phyloP scores from a whole-genome alignment of 2,888 invertebrate genomes.

The Halictus ligatus region DNA sequence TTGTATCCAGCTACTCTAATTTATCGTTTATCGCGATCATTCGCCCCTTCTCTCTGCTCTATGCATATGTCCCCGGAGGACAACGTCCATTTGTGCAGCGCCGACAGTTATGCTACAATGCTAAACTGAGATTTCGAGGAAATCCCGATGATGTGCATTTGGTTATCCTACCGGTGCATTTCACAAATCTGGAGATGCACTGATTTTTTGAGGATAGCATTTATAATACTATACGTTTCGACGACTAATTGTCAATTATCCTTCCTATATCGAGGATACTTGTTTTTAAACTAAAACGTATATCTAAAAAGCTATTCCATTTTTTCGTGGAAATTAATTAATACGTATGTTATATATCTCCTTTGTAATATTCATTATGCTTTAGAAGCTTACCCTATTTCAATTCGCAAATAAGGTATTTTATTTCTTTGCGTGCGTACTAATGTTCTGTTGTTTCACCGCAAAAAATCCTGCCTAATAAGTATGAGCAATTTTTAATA shows the following conservation, averaged over 20 bases:
- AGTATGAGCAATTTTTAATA: too few relatives aligned
- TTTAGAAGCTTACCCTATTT: too few relatives aligned
- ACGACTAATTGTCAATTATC: not conserved
- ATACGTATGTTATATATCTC: too few relatives aligned
- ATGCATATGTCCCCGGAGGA: not conserved
- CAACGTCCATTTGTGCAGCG: not conserved
- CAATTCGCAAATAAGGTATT: too few relatives aligned
- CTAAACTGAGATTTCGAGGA: conserved; percentile 7
- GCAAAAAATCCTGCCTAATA: too few relatives aligned
- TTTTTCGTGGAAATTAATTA: too few relatives aligned
- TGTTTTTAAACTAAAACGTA: too few relatives aligned
- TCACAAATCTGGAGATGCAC: not conserved
- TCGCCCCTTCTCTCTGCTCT: not conserved
- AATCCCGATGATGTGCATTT: not conserved
- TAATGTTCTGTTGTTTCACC: too few relatives aligned
- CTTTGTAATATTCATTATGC: too few relatives aligned
- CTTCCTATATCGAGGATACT: too few relatives aligned
- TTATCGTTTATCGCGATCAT: not conserved
- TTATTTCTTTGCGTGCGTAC: too few relatives aligned
- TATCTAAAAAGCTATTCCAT: too few relatives aligned
- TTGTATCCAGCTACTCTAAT: not conserved
- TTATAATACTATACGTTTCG: not conserved
- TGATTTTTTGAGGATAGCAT: not conserved
- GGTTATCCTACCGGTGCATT: not conserved
- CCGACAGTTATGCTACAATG: not conserved